Evolutionary conservation across 2,888 invertebrate species (phyloP).

Genomic region (Bellardia pandia): DNA sequence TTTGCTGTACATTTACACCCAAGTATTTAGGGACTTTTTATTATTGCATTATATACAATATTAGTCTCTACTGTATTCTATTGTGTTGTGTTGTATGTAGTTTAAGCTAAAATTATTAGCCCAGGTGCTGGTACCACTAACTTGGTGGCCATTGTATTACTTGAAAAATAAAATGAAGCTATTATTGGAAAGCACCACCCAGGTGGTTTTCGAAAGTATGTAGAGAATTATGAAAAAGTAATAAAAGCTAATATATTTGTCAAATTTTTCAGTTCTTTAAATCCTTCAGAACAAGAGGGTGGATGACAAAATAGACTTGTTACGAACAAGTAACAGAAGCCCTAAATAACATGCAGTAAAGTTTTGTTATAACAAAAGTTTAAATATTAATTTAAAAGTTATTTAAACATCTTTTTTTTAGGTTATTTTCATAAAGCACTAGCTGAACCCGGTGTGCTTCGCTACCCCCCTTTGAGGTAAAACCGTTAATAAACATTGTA

Average conservation of each 20-base stretch:
- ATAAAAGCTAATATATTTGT: slow-evolving; percentile 6
- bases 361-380: too few relatives aligned
- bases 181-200: neutral
- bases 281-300: neutral
- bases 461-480: too few relatives aligned
- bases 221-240: neutral
- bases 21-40: slow-evolving; percentile 1
- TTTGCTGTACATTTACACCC: neutral
- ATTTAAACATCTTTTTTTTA: too few relatives aligned
- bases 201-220: slow-evolving; percentile 11
- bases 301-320: neutral
- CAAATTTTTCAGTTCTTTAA: slow-evolving; percentile 1
- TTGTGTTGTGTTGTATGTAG: neutral
- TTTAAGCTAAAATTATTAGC: neutral
- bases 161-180: neutral
- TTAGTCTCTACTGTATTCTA: neutral
- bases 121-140: neutral
- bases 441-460: too few relatives aligned
- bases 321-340: neutral
- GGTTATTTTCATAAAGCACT: too few relatives aligned
- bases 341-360: too few relatives aligned
- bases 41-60: neutral
- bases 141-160: slow-evolving; percentile 1
- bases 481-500: too few relatives aligned
- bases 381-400: too few relatives aligned